phyloP scores from a whole-genome alignment of 2,113 vertebrate genomes.

The Glaucidium brasilianum region DNA sequence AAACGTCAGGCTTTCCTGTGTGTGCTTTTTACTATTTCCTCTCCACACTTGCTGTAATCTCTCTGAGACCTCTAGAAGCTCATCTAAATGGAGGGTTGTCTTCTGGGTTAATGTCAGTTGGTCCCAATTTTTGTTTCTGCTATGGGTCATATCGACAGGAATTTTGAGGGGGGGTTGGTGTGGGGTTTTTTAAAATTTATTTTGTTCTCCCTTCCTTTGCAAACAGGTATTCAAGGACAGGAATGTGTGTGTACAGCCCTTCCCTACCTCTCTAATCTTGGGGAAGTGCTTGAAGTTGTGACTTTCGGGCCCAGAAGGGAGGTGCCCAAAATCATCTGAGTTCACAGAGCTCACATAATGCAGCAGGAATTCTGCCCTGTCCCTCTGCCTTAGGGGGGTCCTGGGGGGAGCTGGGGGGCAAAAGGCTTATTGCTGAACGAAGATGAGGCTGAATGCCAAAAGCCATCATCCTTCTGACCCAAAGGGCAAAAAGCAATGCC shows the following conservation, averaged over 20 bases:
- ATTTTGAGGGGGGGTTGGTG: neutral
- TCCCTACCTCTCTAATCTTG: neutral
- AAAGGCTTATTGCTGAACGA: neutral
- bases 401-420: neutral
- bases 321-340: neutral
- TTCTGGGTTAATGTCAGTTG: neutral
- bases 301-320: neutral
- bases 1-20: neutral
- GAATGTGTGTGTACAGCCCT: neutral
- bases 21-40: neutral
- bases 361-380: neutral
- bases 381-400: neutral
- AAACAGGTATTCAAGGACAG: neutral
- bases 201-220: neutral
- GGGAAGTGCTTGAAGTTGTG: neutral
- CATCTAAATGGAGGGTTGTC: neutral
- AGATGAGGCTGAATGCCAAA: neutral
- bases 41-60: neutral
- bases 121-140: neutral
- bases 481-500: neutral
- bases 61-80: neutral
- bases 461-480: neutral
- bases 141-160: neutral
- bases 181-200: neutral
- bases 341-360: neutral